Percentiles rank a stretch among this genome's conserved stretches.
Conservation (phyloP, 1,140 invertebrate species). For the Phortica variegata region DNA sequence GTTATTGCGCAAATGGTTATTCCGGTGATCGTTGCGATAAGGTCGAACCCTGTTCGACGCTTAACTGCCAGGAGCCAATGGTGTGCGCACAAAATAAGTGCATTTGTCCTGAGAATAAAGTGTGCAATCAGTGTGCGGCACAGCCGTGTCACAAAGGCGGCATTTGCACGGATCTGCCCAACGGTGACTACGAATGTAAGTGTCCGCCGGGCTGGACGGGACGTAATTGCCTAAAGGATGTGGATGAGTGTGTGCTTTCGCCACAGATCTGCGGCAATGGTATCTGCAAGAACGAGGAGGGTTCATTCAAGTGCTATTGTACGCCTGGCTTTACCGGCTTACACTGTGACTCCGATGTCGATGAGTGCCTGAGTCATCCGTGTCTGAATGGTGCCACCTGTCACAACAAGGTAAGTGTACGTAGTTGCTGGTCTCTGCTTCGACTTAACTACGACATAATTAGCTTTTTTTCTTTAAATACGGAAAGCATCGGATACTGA, state of each 20-base stretch:
- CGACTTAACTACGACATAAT: conserved; percentile 42
- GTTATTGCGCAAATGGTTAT: conserved; percentile 72
- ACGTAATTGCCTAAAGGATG: conserved; percentile 69
- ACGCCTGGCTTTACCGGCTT: conserved; percentile 81
- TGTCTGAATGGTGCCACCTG: conserved; percentile 88
- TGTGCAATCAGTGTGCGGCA: conserved; percentile 60
- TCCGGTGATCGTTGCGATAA: conserved; percentile 76
- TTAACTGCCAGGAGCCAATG: conserved; percentile 58
- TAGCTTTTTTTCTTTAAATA: conserved; percentile 58
- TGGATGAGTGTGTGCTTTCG: conserved; percentile 72
- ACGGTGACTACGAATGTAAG: conserved; percentile 72
- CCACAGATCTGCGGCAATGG: conserved; percentile 75
- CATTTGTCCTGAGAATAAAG: conserved; percentile 51
- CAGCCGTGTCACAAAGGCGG: conserved; percentile 70
- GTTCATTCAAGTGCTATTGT: conserved; percentile 83
- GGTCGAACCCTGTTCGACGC: conserved; percentile 66
- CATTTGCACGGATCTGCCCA: conserved; percentile 61
- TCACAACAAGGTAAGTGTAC: conserved; percentile 64
- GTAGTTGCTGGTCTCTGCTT: neutral
- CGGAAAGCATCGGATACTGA: conserved; percentile 56
- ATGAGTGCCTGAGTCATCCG: conserved; percentile 84
- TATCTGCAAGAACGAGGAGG: conserved; percentile 76
- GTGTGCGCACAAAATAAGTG: conserved; percentile 71
- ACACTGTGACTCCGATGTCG: conserved; percentile 80
- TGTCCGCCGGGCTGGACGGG: conserved; percentile 78